Base-by-base conservation (phyloP, 2,888 invertebrate species). In the Luperina nickerlii region DNA sequence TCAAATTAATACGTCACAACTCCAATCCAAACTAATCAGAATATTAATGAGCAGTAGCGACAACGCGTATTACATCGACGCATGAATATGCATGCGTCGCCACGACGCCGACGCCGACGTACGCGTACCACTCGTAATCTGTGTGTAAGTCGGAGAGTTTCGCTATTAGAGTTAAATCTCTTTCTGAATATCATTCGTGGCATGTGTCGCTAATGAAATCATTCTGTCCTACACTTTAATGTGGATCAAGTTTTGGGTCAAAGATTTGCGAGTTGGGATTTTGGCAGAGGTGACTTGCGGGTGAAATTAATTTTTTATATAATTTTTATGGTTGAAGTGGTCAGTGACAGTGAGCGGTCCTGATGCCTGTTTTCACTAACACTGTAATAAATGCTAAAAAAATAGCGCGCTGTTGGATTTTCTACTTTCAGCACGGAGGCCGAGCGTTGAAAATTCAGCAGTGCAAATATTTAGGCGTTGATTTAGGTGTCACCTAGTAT, bases 181-280 rank as follows among this genome's bases (percentile, higher is more conserved):
- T 91, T 90, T 91, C 78, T 84, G 90, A 90, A 91, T 91, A 91
- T 90, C 89, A 90, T 92, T 93, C 87, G 88, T 81, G 90, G 91
- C 93, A 92, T 90, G 91, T 92, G 92, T 84, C 90, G 88, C 91
- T 92, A 91, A 93, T 92, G 89, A 91, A 91, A 92, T 93, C 88
- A 92, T 91, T 91, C 89, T 88, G 90, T 90, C 87, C 84, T 86
- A 88, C 87, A 86, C 82, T 86, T 87, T 87, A 87, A 86, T 80
- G 78, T 88, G 86, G 87, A 90, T 88, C 86, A 88, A 90, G 90
- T 89, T 91, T 89, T 82, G 71, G 70, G 81, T n/a, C 89, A 89
- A 76, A 87, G 88, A 90, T 81, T 84, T 86, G 51, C 20, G 63
- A 72, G 15, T 48, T 54, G 45, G 20, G 63, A 13, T 67, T 76